These are phyloP conservation scores for Prochilodus magdalenae DNA, from an alignment of 2,113 vertebrate genomes.

Conservation along the genomic window DNA sequence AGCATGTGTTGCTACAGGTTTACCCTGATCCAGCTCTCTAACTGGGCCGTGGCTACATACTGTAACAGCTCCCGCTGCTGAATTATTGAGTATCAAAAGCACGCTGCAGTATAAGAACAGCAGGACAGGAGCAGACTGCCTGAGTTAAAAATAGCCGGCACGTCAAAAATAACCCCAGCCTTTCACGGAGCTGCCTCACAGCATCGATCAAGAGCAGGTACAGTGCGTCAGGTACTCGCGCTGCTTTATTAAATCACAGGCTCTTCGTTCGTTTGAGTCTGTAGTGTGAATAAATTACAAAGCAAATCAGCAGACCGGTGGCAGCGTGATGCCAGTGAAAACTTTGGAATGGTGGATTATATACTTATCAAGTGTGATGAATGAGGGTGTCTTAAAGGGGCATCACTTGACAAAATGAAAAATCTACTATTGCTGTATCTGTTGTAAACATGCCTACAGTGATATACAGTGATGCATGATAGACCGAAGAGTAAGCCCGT, in stretches of 20 bases:
- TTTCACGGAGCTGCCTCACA: constrained; percentile 25
- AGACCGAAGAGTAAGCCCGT: too few relatives aligned
- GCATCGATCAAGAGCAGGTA: constrained; percentile 33
- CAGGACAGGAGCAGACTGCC: constrained; percentile 37
- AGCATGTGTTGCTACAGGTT: constrained; percentile 9
- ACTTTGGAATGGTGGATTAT: background rate
- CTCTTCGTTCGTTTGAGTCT: background rate
- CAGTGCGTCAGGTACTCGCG: background rate
- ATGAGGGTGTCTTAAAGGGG: too few relatives aligned
- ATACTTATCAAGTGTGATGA: too few relatives aligned
- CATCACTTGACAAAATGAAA: too few relatives aligned
- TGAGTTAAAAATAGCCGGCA: constrained; percentile 43
- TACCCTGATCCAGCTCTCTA: constrained; percentile 25
- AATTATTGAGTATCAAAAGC: constrained; percentile 55
- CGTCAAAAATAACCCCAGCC: constrained; percentile 38
- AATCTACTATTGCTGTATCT: too few relatives aligned
- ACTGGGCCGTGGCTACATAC: background rate
- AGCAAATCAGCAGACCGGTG: background rate
- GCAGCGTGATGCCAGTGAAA: background rate
- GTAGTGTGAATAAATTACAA: background rate
- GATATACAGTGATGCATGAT: too few relatives aligned
- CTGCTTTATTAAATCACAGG: background rate
- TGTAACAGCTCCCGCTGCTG: constrained; percentile 33
- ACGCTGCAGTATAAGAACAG: constrained; percentile 36
- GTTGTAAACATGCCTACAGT: too few relatives aligned